Evolutionary conservation across 2,113 vertebrate genomes (phyloP).

Genomic region (Lathamus discolor): DNA sequence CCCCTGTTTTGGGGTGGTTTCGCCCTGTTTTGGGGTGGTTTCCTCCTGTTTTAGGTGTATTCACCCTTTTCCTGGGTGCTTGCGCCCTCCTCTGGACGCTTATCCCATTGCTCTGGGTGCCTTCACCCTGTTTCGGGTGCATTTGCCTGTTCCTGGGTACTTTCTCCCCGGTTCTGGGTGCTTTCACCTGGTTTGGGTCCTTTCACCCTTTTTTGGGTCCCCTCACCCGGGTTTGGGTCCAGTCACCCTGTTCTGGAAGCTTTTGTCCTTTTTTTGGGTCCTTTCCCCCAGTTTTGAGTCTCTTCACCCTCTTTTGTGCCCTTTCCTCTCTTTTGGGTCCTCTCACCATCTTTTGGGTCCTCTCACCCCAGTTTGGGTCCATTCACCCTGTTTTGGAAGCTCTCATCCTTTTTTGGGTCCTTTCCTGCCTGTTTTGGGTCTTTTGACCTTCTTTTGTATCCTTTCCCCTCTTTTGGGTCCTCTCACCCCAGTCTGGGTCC

Average conservation of each 20-base stretch:
- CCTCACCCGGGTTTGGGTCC: accelerated
- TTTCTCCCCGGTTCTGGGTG: accelerated
- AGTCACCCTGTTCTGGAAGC: not conserved
- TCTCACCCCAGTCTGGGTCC: not conserved
- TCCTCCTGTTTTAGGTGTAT: accelerated
- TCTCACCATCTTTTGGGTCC: too few species aligned
- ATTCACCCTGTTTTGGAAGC: not conserved
- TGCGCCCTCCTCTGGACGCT: not conserved
- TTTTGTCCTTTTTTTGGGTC: too few species aligned
- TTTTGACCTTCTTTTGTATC: accelerated
- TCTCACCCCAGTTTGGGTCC: not conserved
- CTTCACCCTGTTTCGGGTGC: not conserved
- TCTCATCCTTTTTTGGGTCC: too few species aligned
- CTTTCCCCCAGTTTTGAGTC: too few species aligned
- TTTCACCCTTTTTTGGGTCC: not conserved
- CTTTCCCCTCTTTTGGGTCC: not conserved
- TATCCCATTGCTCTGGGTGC: not conserved
- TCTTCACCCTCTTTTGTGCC: too few species aligned
- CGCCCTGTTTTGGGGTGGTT: too few species aligned
- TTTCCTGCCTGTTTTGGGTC: not conserved
- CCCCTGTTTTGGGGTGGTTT: not conserved
- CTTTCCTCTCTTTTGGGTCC: too few species aligned
- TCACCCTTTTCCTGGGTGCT: not conserved
- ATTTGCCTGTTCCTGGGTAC: not conserved
- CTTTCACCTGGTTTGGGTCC: not conserved